Base-by-base conservation (phyloP, 2,113 vertebrate genomes). In the Rhipidura dahli region DNA sequence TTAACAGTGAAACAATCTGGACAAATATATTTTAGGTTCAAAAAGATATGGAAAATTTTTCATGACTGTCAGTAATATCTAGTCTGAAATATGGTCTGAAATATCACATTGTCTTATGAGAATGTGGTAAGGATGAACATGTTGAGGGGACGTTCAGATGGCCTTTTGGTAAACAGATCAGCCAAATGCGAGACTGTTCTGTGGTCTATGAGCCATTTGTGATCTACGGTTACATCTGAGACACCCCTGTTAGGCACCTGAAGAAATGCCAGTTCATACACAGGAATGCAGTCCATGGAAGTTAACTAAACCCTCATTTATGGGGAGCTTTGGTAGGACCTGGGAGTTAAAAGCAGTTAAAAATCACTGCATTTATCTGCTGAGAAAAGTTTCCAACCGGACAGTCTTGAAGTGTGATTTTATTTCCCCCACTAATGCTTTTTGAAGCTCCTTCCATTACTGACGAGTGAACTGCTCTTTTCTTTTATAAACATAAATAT, bases 81-180 rank as follows among this genome's bases (percentile, higher is more conserved):
- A 26, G 14, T 30, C 26, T n/a, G 44, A 79, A 53, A 66, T 57
- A 63, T 0, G 7, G 35, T 14, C 6, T 68, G 19, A 84, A 78
- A 11, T 57, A 63, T 87, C 37, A 37, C 40, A 69, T 78, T 89
- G 13, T n/a, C 10, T 40, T 47, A 37, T 28, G 47, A 27, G 30
- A 89, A 33, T 11, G 22, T 33, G 19, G 3, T 49, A 28, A 66
- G 40, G 39, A 70, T 31, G 73, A 60, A 45, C 1, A 2, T 45
- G 13, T 39, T 68, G 14, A 0, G 0, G 35, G 44, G 39, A 24
- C 20, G 39, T 54, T 70, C 45, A 50, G 35, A 44, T 70, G 33
- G 16, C 3, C 22, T 83, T 93, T 42, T 59, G 45, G 63, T 70
- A 47, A 92, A 44, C 1, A 39, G 15, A 49, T 42, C 31, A 77